A percentile compares a stretch with the other conserved stretches of the same genome.
phyloP scores from a whole-genome alignment of 2,797 vertebrate genomes.

The Anolis apletophallus region DNA sequence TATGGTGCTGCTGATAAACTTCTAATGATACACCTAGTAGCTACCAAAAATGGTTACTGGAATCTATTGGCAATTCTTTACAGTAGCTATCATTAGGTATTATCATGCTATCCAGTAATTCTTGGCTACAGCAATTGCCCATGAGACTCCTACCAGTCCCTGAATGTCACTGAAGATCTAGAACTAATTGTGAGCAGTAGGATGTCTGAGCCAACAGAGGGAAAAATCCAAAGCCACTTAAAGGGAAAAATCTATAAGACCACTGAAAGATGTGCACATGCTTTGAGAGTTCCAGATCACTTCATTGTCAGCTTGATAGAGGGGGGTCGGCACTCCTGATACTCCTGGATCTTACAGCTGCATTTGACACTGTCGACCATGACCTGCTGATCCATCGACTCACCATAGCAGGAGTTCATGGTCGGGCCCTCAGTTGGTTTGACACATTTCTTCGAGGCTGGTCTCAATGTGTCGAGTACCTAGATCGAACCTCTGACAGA shows the following conservation, averaged over 20 bases:
- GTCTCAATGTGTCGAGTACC: no score
- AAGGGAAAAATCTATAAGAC: no score
- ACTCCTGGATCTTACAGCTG: no score
- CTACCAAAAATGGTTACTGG: accelerated
- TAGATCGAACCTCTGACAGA: no score
- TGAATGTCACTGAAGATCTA: not conserved
- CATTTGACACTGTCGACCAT: no score
- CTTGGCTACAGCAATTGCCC: not conserved
- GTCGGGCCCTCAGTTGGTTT: no score
- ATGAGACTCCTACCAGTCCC: not conserved
- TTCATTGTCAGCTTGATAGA: no score
- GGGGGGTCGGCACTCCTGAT: no score
- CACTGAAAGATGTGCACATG: not conserved
- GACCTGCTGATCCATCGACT: no score
- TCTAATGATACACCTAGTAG: not conserved
- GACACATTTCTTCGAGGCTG: no score
- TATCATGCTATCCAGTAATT: not conserved
- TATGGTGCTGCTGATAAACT: not conserved
- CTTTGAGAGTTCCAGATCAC: not conserved
- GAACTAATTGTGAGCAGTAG: not conserved
- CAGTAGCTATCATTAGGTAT: not conserved
- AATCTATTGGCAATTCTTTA: not conserved
- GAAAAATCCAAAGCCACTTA: no score
- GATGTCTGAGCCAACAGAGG: not conserved
- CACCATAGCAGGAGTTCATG: no score